These are phyloP conservation scores for Acropternis orthonyx DNA, from an alignment of 2,797 vertebrate species.

Conservation along the genomic window DNA sequence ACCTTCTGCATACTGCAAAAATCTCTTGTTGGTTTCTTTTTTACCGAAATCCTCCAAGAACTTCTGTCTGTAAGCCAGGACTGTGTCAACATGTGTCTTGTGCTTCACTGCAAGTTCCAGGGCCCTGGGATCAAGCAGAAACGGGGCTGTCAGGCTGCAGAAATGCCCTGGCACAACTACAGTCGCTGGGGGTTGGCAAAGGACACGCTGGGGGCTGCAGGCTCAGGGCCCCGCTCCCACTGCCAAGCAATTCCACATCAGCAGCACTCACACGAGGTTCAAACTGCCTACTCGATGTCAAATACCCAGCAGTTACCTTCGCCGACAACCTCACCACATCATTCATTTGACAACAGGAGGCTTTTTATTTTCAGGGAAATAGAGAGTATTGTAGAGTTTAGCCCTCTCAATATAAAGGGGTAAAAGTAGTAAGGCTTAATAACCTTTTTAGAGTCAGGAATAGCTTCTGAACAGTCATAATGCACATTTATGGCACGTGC, in stretches of 20 bases:
- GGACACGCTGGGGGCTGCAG: neutral
- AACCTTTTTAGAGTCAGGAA: neutral
- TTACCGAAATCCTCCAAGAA: slow-evolving; percentile 89
- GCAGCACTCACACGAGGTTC: neutral
- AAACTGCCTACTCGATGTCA: neutral
- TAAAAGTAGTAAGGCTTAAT: neutral
- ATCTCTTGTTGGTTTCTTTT: slow-evolving; percentile 92
- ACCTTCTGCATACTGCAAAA: slow-evolving; percentile 91
- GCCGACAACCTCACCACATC: neutral
- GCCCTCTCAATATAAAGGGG: neutral
- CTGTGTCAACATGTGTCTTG: slow-evolving; percentile 97
- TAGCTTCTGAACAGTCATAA: neutral
- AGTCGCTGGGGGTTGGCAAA: neutral
- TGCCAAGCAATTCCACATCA: neutral
- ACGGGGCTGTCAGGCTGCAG: neutral
- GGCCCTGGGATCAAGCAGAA: slow-evolving; percentile 80
- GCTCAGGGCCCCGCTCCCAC: neutral
- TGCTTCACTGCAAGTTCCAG: slow-evolving; percentile 95
- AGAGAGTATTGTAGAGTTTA: neutral
- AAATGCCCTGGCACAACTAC: slow-evolving; percentile 16
- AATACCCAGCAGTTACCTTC: neutral
- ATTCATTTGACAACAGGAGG: neutral
- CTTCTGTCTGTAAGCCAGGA: slow-evolving; percentile 90
- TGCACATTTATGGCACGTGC: neutral
- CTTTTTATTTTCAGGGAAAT: neutral